Conservation (phyloP, 2,888 invertebrate species). For the Aquatica leii region DNA sequence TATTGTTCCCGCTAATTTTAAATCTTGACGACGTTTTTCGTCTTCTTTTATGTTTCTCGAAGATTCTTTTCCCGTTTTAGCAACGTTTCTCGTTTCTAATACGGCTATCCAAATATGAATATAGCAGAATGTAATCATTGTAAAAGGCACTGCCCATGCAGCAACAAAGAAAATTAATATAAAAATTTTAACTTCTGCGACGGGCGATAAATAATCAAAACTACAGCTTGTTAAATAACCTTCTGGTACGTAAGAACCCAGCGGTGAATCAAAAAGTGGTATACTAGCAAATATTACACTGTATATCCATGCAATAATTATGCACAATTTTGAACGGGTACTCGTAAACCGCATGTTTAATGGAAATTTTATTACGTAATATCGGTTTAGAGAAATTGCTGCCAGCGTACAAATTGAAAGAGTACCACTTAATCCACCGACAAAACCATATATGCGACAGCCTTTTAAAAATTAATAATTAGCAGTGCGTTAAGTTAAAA, state of each 20-base stretch:
- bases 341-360: slow-evolving; percentile 72
- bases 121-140: slow-evolving; percentile 77
- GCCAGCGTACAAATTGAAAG: slow-evolving; percentile 83
- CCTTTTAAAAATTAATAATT: slow-evolving; percentile 60
- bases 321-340: slow-evolving; percentile 68
- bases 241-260: slow-evolving; percentile 82
- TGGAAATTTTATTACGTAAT: slow-evolving; percentile 82
- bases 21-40: slow-evolving; percentile 74
- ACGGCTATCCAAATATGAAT: slow-evolving; percentile 74
- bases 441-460: slow-evolving; percentile 80
- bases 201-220: slow-evolving; percentile 82
- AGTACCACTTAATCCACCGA: slow-evolving; percentile 82
- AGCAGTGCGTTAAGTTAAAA: not conserved
- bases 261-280: slow-evolving; percentile 74
- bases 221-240: slow-evolving; percentile 86
- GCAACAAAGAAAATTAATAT: slow-evolving; percentile 79
- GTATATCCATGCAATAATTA: slow-evolving; percentile 77
- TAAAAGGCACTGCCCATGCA: slow-evolving; percentile 78
- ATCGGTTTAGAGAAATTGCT: slow-evolving; percentile 82
- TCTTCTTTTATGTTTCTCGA: slow-evolving; percentile 68
- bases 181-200: slow-evolving; percentile 68
- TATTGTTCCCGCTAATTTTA: slow-evolving; percentile 74
- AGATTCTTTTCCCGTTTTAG: slow-evolving; percentile 62
- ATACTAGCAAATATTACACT: slow-evolving; percentile 73
- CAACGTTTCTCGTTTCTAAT: slow-evolving; percentile 62